Evolutionary conservation across 1,140 invertebrate species (phyloP), one percentile per base, ranked within the genome.

Genomic region (Linepithema humile): DNA sequence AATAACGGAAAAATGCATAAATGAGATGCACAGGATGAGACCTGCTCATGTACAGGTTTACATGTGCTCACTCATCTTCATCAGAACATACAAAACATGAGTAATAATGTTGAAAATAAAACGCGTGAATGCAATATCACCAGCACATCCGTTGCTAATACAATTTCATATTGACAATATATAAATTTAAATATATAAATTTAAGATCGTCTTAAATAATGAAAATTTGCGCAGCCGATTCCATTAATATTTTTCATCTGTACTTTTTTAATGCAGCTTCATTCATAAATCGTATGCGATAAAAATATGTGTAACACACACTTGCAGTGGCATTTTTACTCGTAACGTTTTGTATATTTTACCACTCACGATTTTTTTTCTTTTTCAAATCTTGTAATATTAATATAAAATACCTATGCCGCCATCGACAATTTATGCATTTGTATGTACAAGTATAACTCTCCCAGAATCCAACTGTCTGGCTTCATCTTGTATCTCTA

Each of bases 1-100:
- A 93, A 90, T 93, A 93, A 93, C 92, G 94, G 92, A 82, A 90
- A 92, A 92, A 91, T 90, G 89, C 85, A 87, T 92, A 93, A 93
- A 90, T 92, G 89, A 93, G 87, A 93, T 92, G 89, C 75, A 86
- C 86, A 89, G 87, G 73, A 62, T 77, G 50, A 83, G 69, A 84
- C 35, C 53, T 57, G 70, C 50, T 73, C 12, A 15, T 75, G 26
- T 38, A 35, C 40, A 62, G 40, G 12, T 35, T 38, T 20, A 78
- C 23, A 35, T 5, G 35, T 12, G 69, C 75, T 77, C 67, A 55
- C 62, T 59, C 60, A n/a, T 69, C 48, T 65, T 77, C 48, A 55
- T 82, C n/a, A 53, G 48, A 53, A 53, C 82, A 45, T 67, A 40
- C 26, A 74, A 84, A 89, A 83, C 77, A 89, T 48, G 82, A 86